phyloP scores from a whole-genome alignment of 1,140 invertebrate genomes.

The Centruroides sculpturatus region DNA sequence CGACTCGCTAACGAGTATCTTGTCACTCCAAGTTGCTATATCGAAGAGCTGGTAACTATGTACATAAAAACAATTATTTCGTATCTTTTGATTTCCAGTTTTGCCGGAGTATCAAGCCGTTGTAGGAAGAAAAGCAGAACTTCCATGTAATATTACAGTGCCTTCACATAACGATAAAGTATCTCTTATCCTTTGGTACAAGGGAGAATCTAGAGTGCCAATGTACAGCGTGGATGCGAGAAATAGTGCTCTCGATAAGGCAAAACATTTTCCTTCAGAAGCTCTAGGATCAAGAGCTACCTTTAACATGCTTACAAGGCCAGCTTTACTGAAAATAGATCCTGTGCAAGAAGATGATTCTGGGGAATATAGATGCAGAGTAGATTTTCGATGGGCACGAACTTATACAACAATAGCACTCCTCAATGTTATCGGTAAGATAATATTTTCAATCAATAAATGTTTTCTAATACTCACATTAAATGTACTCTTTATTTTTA shows the following conservation, averaged over 20 bases:
- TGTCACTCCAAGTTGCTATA: too few relatives aligned
- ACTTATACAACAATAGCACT: constrained; percentile 63
- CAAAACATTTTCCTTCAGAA: constrained; percentile 16
- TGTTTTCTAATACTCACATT: too few relatives aligned
- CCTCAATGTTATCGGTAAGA: constrained; percentile 63
- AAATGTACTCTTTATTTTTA: too few relatives aligned
- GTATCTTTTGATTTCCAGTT: constrained; percentile 2
- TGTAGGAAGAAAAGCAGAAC: constrained; percentile 52
- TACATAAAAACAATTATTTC: background rate
- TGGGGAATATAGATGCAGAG: constrained; percentile 52
- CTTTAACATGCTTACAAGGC: constrained; percentile 17
- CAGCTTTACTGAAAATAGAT: constrained; percentile 49
- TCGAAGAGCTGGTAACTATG: too few relatives aligned
- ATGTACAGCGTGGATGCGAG: constrained; percentile 48
- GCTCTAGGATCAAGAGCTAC: constrained; percentile 13
- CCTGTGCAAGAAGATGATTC: constrained; percentile 66
- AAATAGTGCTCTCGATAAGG: constrained; percentile 13
- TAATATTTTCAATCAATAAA: too few relatives aligned
- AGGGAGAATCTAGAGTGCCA: constrained; percentile 63
- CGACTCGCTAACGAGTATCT: too few relatives aligned
- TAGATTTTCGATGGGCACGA: constrained; percentile 64
- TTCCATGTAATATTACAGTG: constrained; percentile 69
- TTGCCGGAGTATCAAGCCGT: constrained; percentile 36
- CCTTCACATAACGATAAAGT: constrained; percentile 58
- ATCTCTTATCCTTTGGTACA: constrained; percentile 81